These are phyloP conservation scores for Phrixothrix hirtus DNA, from an alignment of 2,888 invertebrate genomes.

Conservation along the genomic window DNA sequence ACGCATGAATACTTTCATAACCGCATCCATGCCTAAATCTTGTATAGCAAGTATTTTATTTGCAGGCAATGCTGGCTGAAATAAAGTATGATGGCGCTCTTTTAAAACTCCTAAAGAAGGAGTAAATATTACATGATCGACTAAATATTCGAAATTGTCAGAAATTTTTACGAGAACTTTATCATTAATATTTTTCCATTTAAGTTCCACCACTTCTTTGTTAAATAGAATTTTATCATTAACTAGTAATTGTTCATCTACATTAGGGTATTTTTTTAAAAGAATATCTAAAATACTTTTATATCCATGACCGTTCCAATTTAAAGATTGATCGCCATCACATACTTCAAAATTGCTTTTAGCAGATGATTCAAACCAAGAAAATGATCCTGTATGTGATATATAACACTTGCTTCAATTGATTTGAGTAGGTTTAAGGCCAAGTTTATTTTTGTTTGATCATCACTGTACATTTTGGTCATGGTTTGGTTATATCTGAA, in stretches of 20 bases:
- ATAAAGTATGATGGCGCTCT: slow-evolving; percentile 57
- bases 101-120: slow-evolving; percentile 70
- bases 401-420: background rate
- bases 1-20: slow-evolving; percentile 65
- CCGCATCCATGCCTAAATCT: slow-evolving; percentile 63
- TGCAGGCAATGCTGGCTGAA: slow-evolving; percentile 59
- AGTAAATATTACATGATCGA: slow-evolving; percentile 67
- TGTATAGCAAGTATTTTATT: slow-evolving; percentile 60
- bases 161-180: slow-evolving; percentile 54
- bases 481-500: too few relatives aligned
- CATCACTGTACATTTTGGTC: too few relatives aligned
- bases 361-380: slow-evolving; percentile 70
- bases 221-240: slow-evolving; percentile 46
- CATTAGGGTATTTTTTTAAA: slow-evolving; percentile 53
- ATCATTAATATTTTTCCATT: background rate
- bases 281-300: slow-evolving; percentile 67
- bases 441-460: too few relatives aligned
- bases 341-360: slow-evolving; percentile 63
- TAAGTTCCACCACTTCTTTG: slow-evolving; percentile 41
- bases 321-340: slow-evolving; percentile 46
- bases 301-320: slow-evolving; percentile 75
- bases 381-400: slow-evolving; percentile 60
- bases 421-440: background rate
- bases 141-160: slow-evolving; percentile 58
- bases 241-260: slow-evolving; percentile 36